These are phyloP conservation scores for Oreocharis arfaki DNA, from an alignment of 2,113 vertebrate species.

Conservation along the genomic window DNA sequence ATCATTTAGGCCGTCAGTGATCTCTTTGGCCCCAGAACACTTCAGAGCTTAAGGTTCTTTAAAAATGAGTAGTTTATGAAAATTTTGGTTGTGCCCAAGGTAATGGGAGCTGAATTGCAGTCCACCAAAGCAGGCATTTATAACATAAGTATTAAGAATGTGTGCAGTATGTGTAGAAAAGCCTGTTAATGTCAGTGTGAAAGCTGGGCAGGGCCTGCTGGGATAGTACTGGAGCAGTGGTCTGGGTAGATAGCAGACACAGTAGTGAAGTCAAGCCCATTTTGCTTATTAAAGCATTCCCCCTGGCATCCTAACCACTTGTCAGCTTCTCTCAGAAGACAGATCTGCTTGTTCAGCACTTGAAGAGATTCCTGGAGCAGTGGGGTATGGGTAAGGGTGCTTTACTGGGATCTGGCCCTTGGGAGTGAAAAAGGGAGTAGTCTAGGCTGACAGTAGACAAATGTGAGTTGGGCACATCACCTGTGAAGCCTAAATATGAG, in stretches of 20 bases:
- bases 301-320: not conserved
- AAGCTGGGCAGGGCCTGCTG: not conserved
- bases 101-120: not conserved
- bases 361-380: not conserved
- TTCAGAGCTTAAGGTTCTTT: not conserved
- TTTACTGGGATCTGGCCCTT: not conserved
- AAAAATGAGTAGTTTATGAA: fast-evolving
- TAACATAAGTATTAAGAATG: fast-evolving
- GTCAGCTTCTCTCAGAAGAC: not conserved
- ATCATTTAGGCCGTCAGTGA: not conserved
- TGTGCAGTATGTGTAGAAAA: not conserved
- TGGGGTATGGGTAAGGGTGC: fast-evolving
- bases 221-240: no score
- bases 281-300: not conserved
- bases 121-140: not conserved
- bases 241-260: not conserved
- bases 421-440: not conserved
- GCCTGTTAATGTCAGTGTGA: not conserved
- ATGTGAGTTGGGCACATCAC: fast-evolving
- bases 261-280: not conserved
- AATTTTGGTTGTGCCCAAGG: not conserved
- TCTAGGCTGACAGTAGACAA: not conserved
- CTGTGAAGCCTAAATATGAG: not conserved
- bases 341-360: not conserved
- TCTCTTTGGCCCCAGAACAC: not conserved